A percentile compares a stretch with the other conserved stretches of the same genome.
These are phyloP conservation scores for Dicranocentrus wangi DNA, from an alignment of 2,888 invertebrate species.

Conservation along the genomic window DNA sequence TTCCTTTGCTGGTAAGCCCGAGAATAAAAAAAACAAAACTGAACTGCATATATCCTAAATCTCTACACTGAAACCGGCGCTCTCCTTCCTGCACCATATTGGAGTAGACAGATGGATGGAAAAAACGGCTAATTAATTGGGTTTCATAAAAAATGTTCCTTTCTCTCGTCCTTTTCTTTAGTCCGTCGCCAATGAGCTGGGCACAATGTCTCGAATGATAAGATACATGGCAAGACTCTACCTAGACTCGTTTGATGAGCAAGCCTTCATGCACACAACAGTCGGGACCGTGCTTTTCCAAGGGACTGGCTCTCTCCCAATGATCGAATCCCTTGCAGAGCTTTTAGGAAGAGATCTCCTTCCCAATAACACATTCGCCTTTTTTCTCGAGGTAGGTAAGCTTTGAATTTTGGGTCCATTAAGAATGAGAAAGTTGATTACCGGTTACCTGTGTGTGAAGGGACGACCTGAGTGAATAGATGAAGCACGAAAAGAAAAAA, in stretches of 20 bases:
- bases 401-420: no score
- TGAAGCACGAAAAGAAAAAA: slow-evolving; percentile 2
- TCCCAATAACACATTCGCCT: slow-evolving; percentile 65
- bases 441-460: no score
- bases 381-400: slow-evolving; percentile 64
- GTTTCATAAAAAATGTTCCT: background rate
- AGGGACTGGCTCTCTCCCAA: slow-evolving; percentile 58
- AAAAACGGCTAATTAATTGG: slow-evolving; percentile 39
- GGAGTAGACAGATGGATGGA: background rate
- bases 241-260: slow-evolving; percentile 57
- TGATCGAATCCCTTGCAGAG: slow-evolving; percentile 59
- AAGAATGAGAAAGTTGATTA: no score
- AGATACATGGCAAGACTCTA: slow-evolving; percentile 60
- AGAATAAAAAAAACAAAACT: background rate
- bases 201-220: slow-evolving; percentile 47
- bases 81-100: no score
- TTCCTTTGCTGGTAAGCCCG: slow-evolving; percentile 49
- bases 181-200: slow-evolving; percentile 63
- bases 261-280: slow-evolving; percentile 45
- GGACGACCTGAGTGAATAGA: background rate
- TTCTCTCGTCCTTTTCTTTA: slow-evolving; percentile 38
- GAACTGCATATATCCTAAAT: slow-evolving; percentile 7
- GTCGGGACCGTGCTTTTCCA: slow-evolving; percentile 53
- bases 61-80: no score
- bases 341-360: slow-evolving; percentile 50